Conservation (phyloP, 1,140 invertebrate species). For the Drosophila chauvacae region DNA sequence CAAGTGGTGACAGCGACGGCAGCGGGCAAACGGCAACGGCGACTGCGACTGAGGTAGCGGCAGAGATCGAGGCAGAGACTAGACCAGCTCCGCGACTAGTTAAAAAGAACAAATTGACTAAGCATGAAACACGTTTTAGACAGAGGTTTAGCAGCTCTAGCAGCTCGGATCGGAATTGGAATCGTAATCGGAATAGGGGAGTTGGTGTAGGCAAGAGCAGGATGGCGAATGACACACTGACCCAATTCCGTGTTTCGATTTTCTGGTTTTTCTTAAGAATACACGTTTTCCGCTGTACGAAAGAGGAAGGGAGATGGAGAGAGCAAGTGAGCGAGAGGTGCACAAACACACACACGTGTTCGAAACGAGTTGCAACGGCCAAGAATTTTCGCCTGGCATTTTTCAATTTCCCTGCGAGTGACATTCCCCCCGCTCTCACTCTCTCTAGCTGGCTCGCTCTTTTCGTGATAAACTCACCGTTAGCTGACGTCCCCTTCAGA, state of each 20-base stretch:
- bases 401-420: slow-evolving; percentile 42
- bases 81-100: slow-evolving; percentile 57
- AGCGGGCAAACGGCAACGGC: not conserved
- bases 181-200: slow-evolving; percentile 24
- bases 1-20: slow-evolving; percentile 28
- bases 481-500: slow-evolving; percentile 28
- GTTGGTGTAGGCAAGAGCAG: slow-evolving; percentile 19
- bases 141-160: slow-evolving; percentile 48
- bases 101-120: slow-evolving; percentile 67
- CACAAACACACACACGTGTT: slow-evolving; percentile 26
- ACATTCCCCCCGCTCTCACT: slow-evolving; percentile 1
- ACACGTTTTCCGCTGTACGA: slow-evolving; percentile 73
- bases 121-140: slow-evolving; percentile 70
- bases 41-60: slow-evolving; percentile 2
- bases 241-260: slow-evolving; percentile 83
- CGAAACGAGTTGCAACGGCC: slow-evolving; percentile 67
- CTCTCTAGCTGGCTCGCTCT: not conserved
- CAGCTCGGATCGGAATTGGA: slow-evolving; percentile 36
- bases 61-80: slow-evolving; percentile 16
- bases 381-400: slow-evolving; percentile 65
- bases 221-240: slow-evolving; percentile 74
- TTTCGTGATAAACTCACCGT: slow-evolving; percentile 39
- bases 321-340: not conserved
- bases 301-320: slow-evolving; percentile 1
- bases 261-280: slow-evolving; percentile 83